Evolutionary conservation across 1,140 invertebrate species (phyloP).

Genomic region (Drosophila nannoptera): DNA sequence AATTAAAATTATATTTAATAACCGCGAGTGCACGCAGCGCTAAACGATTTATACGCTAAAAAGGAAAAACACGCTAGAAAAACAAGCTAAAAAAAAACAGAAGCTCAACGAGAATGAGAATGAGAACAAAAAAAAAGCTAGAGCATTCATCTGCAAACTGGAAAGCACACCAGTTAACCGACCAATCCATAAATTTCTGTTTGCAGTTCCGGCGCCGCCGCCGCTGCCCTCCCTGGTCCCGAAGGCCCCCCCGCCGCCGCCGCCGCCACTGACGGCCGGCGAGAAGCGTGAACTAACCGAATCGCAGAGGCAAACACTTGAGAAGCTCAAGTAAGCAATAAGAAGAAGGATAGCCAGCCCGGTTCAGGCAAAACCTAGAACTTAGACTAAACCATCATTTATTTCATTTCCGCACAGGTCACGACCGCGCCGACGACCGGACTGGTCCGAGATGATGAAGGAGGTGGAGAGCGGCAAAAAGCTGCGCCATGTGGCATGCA

Average conservation of each 20-base stretch:
- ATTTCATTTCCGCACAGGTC: conserved; percentile 77
- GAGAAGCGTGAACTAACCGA: conserved; percentile 79
- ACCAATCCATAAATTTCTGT: conserved; percentile 26
- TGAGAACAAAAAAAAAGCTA: conserved; percentile 21
- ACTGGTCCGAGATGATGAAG: conserved; percentile 94
- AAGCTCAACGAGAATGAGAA: neutral
- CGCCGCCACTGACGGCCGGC: conserved; percentile 81
- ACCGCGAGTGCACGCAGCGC: conserved; percentile 67
- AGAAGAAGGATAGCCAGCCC: neutral
- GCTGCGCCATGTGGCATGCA: conserved; percentile 89
- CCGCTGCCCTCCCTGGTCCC: conserved; percentile 76
- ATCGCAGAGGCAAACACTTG: conserved; percentile 81
- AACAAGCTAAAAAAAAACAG: conserved; percentile 11
- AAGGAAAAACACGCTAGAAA: neutral
- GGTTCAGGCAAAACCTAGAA: neutral
- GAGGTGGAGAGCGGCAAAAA: conserved; percentile 89
- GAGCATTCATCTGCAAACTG: conserved; percentile 44
- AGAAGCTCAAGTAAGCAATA: conserved; percentile 78
- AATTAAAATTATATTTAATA: conserved; percentile 78
- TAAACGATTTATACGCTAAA: conserved; percentile 61
- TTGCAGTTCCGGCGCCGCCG: conserved; percentile 72
- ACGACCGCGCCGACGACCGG: conserved; percentile 88
- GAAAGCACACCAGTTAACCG: conserved; percentile 25
- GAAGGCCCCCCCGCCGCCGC: conserved; percentile 84
- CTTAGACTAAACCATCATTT: conserved; percentile 30